A percentile compares a stretch with the other conserved stretches of the same genome.
These are phyloP conservation scores for Benitochromis conjunctus DNA, from an alignment of 2,113 vertebrate genomes.

Conservation along the genomic window DNA sequence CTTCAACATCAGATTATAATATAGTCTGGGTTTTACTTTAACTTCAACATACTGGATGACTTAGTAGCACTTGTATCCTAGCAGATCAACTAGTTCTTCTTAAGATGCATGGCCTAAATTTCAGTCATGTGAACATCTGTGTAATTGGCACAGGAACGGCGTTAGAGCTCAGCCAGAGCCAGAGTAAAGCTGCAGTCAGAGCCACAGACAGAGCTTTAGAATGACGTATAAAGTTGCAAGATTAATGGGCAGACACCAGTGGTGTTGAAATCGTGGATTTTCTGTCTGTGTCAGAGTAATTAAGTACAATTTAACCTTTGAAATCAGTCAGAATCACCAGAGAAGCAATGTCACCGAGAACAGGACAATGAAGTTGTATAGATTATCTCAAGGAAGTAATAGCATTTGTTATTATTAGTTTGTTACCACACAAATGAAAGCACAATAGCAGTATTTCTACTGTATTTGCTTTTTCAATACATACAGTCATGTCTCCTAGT, in stretches of 20 bases:
- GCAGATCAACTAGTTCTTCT: slow-evolving; percentile 38
- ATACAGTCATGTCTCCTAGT: fast-evolving
- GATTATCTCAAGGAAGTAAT: not conserved
- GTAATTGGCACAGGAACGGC: slow-evolving; percentile 32
- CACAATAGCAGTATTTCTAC: not conserved
- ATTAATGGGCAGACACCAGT: not conserved
- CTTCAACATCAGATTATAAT: slow-evolving; percentile 9
- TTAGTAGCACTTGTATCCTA: slow-evolving; percentile 14
- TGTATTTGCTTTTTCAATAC: not conserved
- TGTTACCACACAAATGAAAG: not conserved
- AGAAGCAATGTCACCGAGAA: not conserved
- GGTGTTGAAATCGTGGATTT: not conserved
- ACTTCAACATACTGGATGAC: not conserved
- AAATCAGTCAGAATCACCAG: not conserved
- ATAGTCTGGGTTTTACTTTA: not conserved
- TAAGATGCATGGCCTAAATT: slow-evolving; percentile 68
- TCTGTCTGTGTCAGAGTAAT: not conserved
- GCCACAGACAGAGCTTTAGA: slow-evolving; percentile 1
- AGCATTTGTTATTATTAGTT: no score
- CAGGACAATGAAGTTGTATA: not conserved
- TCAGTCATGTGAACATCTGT: slow-evolving; percentile 50
- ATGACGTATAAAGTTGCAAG: not conserved
- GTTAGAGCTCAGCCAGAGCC: not conserved
- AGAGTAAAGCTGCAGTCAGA: not conserved
- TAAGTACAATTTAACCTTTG: not conserved